Evolutionary conservation across 1,140 invertebrate genomes (phyloP).

Genomic region (Tetragonula clypearis): DNA sequence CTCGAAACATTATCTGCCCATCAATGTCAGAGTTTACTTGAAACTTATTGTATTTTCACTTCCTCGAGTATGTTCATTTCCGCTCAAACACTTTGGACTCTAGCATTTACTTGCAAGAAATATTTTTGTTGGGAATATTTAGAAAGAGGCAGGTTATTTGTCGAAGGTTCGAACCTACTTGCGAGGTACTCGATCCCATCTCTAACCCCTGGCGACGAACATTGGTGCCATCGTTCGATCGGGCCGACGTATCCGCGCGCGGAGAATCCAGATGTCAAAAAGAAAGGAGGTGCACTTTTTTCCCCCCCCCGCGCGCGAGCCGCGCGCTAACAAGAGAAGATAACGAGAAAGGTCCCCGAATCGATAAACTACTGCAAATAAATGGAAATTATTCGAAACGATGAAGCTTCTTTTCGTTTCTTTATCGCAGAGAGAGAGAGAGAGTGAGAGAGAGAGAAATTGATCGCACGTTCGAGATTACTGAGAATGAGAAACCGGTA

Average conservation of each 20-base stretch:
- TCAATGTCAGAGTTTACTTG: no score
- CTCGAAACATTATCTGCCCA: no score
- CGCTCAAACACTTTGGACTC: no score
- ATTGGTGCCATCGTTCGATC: constrained; percentile 29
- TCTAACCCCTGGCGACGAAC: no score
- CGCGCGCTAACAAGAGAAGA: constrained; percentile 36
- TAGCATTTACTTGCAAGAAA: no score
- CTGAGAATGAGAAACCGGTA: neutral
- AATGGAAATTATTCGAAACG: constrained; percentile 26
- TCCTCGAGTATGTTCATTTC: no score
- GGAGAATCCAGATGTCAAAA: constrained; percentile 46
- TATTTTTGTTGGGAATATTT: no score
- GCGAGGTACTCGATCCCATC: no score
- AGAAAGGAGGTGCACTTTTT: constrained; percentile 29
- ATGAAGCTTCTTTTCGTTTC: neutral
- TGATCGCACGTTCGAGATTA: neutral
- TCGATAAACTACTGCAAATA: constrained; percentile 47
- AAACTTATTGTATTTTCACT: no score
- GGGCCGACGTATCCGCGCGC: constrained; percentile 21
- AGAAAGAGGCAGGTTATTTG: no score
- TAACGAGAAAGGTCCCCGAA: constrained; percentile 34
- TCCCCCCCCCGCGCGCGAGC: neutral
- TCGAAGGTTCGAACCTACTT: no score
- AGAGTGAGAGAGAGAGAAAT: neutral
- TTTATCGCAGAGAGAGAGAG: no score